Evolutionary conservation across 2,888 invertebrate genomes (phyloP), one percentile per base, ranked within the genome.

Genomic region (Tortricodes alternella): DNA sequence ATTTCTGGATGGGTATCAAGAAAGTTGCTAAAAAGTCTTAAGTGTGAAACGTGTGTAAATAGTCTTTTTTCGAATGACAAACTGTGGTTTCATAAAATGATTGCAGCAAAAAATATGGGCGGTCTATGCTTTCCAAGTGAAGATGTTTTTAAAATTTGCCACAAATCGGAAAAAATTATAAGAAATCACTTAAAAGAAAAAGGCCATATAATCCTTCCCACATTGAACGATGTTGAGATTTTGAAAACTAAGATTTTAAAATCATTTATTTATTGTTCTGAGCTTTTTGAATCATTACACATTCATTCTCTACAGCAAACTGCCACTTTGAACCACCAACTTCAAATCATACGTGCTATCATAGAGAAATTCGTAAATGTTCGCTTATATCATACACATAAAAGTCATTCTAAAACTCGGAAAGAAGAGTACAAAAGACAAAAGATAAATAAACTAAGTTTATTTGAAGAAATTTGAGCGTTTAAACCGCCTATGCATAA

Each of bases 1-100:
- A 59, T 64, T 49, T 60, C 62, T 29, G 62, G 61, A 6, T 60
- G 57, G 55, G 48, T 64, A 24, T 49, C 53, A n/a, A 53, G 48
- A 32, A 59, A 58, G 51, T 46, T 64, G 3, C 24, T 34, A 35
- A 24, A 27, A 23, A 16, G 8, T 21, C 13, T 62, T 1, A 62
- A 62, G 46, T 64, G 62, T 58, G 46, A 61, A 13, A 15, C 5
- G 8, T 62, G 58, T 19, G 41, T 39, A 21, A 48, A 58, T 8
- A 27, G 23, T 39, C 27, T 55, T 2, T 15, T 55, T 21, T 55
- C 52, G 19, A 23, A 61, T 34, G 24, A 44, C 15, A 62, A 59
- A 29, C 35, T 57, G 13, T 59, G 53, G 56, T 61, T 59, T 57
- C 62, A 62, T 24, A 24, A 24, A 24, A 9, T 24, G 9, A 24